A percentile compares a stretch with the other conserved stretches of the same genome.
These are phyloP conservation scores for Peromyscus melanophrys DNA, from an alignment of 2,797 vertebrate genomes.

Conservation along the genomic window DNA sequence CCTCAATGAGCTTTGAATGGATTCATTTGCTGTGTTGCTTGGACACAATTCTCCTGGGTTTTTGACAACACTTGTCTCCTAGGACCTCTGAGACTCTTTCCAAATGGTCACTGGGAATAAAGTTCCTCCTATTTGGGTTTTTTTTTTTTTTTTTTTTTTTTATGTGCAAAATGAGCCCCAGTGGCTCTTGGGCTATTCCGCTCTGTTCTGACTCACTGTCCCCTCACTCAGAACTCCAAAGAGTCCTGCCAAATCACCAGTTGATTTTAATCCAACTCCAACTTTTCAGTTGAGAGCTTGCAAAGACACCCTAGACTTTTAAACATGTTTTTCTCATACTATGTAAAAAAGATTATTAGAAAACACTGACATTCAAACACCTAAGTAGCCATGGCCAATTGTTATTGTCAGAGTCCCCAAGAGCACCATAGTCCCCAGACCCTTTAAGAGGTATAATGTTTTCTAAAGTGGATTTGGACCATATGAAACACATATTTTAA, in stretches of 20 bases:
- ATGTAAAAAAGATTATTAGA: slow-evolving; percentile 65
- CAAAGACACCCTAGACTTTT: slow-evolving; percentile 42
- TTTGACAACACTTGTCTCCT: slow-evolving; percentile 35
- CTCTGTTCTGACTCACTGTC: slow-evolving; percentile 23
- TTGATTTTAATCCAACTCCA: slow-evolving; percentile 58
- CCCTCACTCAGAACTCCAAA: slow-evolving; percentile 17
- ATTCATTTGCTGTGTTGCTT: slow-evolving; percentile 28
- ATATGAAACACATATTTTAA: slow-evolving; percentile 12
- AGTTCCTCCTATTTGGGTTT: slow-evolving; percentile 15
- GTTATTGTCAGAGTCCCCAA: slow-evolving; percentile 33
- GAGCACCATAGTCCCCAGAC: background rate
- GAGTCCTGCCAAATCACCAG: slow-evolving; percentile 48
- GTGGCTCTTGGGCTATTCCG: background rate
- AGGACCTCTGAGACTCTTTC: slow-evolving; percentile 48
- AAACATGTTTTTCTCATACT: slow-evolving; percentile 50
- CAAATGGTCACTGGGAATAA: slow-evolving; percentile 35
- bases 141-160: slow-evolving; percentile 51
- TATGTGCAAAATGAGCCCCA: slow-evolving; percentile 13
- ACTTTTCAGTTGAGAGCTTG: slow-evolving; percentile 22
- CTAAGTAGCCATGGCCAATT: background rate
- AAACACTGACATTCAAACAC: slow-evolving; percentile 32
- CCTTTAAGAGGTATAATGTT: slow-evolving; percentile 31
- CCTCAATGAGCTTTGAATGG: background rate
- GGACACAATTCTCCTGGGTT: background rate
- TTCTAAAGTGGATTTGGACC: slow-evolving; percentile 66